phyloP scores from a whole-genome alignment of 1,140 invertebrate species.

The Lepidurus couesii region DNA sequence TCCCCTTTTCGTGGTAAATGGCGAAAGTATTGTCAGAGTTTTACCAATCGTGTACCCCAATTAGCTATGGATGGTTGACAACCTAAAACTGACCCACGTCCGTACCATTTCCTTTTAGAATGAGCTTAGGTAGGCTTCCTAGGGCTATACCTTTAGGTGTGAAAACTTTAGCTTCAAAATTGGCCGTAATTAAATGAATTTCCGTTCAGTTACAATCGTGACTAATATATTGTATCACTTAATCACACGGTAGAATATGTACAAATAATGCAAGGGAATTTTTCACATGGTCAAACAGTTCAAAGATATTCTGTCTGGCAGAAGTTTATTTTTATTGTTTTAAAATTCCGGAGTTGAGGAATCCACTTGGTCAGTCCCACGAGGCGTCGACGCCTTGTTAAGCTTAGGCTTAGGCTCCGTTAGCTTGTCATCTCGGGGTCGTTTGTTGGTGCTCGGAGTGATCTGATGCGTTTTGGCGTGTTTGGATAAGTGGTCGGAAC shows the following conservation, averaged over 20 bases:
- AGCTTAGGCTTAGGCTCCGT: background rate
- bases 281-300: no score
- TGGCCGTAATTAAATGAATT: no score
- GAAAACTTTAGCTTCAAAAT: no score
- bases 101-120: background rate
- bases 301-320: no score
- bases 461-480: constrained; percentile 87
- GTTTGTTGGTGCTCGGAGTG: constrained; percentile 43
- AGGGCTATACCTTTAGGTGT: no score
- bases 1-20: background rate
- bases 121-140: no score
- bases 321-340: background rate
- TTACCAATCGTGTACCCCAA: background rate
- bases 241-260: background rate
- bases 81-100: no score
- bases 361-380: background rate
- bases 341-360: constrained; percentile 1
- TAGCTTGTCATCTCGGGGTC: constrained; percentile 66
- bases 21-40: background rate
- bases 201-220: background rate
- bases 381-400: background rate
- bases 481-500: constrained; percentile 88
- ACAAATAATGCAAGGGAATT: background rate
- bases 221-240: background rate
- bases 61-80: background rate